Percentiles rank a stretch among this genome's conserved stretches.
Evolutionary conservation across 2,888 invertebrate species (phyloP).

Genomic region (Slavum lentiscoides): DNA sequence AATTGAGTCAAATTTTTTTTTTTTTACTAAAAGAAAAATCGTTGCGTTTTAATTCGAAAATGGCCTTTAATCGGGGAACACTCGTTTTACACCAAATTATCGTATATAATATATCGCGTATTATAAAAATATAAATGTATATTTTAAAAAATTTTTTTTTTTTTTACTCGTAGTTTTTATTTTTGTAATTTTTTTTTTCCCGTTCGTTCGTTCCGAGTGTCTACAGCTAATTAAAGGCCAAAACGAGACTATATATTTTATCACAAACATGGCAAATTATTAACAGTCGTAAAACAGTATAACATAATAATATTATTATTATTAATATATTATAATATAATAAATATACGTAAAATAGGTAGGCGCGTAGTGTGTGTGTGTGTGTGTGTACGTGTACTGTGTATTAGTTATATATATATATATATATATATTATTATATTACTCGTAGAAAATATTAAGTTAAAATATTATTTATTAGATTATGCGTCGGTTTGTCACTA

Average conservation of each 20-base stretch:
- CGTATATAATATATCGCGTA: too few relatives aligned
- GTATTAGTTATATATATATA: too few relatives aligned
- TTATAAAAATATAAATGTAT: too few relatives aligned
- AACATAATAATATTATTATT: conserved; percentile 1
- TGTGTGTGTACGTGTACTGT: too few relatives aligned
- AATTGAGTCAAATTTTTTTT: conserved; percentile 33
- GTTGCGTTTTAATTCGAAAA: conserved; percentile 4
- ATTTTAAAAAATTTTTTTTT: neutral
- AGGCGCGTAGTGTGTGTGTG: neutral
- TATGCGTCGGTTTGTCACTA: conserved; percentile 51
- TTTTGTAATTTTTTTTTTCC: neutral
- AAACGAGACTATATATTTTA: neutral
- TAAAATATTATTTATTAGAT: neutral
- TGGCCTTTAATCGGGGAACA: conserved; percentile 53
- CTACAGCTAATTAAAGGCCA: conserved; percentile 52
- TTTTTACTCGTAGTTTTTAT: neutral
- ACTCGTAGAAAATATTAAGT: too few relatives aligned
- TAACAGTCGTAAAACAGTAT: conserved; percentile 44
- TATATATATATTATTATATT: too few relatives aligned
- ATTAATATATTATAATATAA: too few relatives aligned
- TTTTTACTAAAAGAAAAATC: conserved; percentile 28
- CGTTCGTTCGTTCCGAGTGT: neutral
- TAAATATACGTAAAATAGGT: neutral
- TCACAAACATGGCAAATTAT: conserved; percentile 50
- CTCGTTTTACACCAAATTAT: conserved; percentile 13